These are phyloP conservation scores for Pangasius mekongensis DNA, from an alignment of 2,797 vertebrate genomes.

Conservation along the genomic window DNA sequence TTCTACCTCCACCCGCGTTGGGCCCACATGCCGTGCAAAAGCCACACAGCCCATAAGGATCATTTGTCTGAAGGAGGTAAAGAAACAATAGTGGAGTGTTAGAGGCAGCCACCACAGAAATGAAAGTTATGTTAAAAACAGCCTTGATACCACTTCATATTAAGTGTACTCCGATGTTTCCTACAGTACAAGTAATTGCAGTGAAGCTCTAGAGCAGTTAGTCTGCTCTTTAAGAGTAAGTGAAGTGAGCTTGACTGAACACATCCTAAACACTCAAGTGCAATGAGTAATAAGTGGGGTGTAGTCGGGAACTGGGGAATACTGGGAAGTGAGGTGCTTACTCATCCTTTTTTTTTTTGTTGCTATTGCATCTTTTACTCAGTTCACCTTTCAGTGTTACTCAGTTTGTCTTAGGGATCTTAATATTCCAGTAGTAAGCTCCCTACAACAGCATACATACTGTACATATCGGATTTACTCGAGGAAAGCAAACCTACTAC, in stretches of 20 bases:
- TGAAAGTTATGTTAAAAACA: conserved; percentile 14
- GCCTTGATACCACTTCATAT: neutral
- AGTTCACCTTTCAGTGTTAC: neutral
- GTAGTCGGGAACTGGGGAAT: neutral
- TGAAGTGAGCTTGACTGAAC: too few relatives aligned
- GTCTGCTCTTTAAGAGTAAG: neutral
- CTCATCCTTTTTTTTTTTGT: neutral
- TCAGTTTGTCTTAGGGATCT: neutral
- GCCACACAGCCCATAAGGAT: conserved; percentile 97
- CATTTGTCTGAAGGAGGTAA: conserved; percentile 86
- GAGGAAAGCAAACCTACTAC: neutral
- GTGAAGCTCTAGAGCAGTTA: neutral
- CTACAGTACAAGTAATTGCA: neutral
- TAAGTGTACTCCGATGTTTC: neutral
- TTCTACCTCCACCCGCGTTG: conserved; percentile 96
- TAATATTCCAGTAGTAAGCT: neutral
- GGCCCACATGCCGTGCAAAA: conserved; percentile 95
- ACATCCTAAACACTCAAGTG: neutral
- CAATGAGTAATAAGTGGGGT: neutral
- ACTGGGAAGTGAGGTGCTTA: neutral
- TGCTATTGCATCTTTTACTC: neutral
- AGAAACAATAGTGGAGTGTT: conserved; percentile 32
- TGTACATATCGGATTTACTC: neutral
- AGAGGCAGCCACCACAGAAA: conserved; percentile 18
- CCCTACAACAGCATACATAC: too few relatives aligned